Conservation (phyloP, 2,888 invertebrate species). For the Macrophya alboannulata region DNA sequence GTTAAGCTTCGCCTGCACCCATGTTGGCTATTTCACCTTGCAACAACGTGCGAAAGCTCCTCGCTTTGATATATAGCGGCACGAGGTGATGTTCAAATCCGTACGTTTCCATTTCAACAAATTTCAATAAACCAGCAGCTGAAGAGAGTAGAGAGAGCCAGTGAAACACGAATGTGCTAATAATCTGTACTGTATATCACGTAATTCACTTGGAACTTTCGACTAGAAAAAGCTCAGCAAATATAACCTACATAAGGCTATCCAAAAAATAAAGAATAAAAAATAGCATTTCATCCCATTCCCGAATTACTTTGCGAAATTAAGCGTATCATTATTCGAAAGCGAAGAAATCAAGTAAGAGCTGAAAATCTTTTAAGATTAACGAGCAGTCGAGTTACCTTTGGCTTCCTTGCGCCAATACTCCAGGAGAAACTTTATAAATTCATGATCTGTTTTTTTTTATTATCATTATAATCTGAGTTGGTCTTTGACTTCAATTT, state of each 20-base stretch:
- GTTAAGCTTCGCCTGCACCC: not conserved
- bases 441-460: not conserved
- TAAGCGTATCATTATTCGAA: not conserved
- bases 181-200: not conserved
- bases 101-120: not conserved
- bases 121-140: not conserved
- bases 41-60: not conserved
- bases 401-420: no score
- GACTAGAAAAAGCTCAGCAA: not conserved
- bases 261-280: not conserved
- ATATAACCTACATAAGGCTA: not conserved
- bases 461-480: not conserved
- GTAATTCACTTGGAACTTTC: not conserved
- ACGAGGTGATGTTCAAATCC: not conserved
- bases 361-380: not conserved
- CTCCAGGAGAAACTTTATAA: not conserved
- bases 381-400: not conserved
- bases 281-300: not conserved
- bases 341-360: not conserved
- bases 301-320: slow-evolving; percentile 6
- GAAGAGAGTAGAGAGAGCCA: not conserved
- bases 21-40: not conserved
- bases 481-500: not conserved
- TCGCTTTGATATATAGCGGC: not conserved
- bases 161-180: not conserved